These are phyloP conservation scores for Martes martes DNA, from an alignment of 2,113 vertebrate species.

Conservation along the genomic window DNA sequence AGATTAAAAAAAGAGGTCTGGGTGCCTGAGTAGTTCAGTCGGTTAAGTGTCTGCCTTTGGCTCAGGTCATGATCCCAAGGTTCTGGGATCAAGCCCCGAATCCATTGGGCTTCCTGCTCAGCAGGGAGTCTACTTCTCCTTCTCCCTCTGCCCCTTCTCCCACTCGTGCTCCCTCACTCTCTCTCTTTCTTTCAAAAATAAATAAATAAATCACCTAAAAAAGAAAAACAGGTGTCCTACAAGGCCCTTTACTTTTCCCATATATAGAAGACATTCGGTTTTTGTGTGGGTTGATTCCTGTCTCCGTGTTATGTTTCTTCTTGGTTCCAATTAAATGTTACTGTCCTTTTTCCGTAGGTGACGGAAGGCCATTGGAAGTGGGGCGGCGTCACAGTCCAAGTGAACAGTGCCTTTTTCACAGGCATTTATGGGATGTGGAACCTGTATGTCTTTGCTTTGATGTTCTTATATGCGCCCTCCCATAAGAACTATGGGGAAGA, in stretches of 20 bases:
- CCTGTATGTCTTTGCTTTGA: constrained; percentile 97
- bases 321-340: not conserved
- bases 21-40: not conserved
- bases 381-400: constrained; percentile 91
- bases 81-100: not conserved
- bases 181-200: not conserved
- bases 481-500: constrained; percentile 97
- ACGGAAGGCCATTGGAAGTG: constrained; percentile 98
- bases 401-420: constrained; percentile 98
- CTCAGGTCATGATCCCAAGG: not conserved
- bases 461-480: constrained; percentile 98
- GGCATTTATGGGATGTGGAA: constrained; percentile 99
- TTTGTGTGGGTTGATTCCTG: not conserved
- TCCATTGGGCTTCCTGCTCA: not conserved
- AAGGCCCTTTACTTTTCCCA: not conserved
- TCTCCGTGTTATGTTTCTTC: not conserved
- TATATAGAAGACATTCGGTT: not conserved
- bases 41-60: not conserved
- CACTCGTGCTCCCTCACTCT: not conserved
- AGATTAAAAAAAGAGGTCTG: not conserved
- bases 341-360: constrained; percentile 82
- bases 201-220: not conserved
- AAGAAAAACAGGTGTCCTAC: not conserved
- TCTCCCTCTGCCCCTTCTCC: not conserved
- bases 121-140: not conserved